Evolutionary conservation across 2,888 invertebrate species (phyloP).

Genomic region (Erpobdella octoculata): DNA sequence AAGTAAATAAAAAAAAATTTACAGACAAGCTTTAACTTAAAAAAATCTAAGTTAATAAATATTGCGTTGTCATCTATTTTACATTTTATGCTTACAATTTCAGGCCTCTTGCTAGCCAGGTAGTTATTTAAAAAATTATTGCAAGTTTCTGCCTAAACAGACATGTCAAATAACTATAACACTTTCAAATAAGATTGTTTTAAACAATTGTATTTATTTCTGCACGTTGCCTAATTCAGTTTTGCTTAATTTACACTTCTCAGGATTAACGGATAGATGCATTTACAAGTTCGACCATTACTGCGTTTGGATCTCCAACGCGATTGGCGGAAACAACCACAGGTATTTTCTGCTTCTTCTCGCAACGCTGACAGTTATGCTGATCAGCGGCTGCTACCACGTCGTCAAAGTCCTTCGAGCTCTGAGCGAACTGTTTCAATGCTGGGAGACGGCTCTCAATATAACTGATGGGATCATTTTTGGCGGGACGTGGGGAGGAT

Average conservation of each 20-base stretch:
- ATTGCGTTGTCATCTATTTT: too few species aligned
- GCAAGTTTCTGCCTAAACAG: too few species aligned
- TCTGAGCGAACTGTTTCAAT: slow-evolving; percentile 35
- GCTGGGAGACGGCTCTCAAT: neutral
- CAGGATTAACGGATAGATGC: slow-evolving; percentile 48
- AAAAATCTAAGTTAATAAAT: too few species aligned
- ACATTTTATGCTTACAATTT: too few species aligned
- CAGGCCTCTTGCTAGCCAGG: too few species aligned
- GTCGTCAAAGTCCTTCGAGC: slow-evolving; percentile 40
- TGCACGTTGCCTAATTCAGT: neutral
- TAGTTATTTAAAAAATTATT: too few species aligned
- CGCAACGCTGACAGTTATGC: slow-evolving; percentile 43
- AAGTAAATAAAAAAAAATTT: too few species aligned
- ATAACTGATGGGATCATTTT: neutral
- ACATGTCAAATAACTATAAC: too few species aligned
- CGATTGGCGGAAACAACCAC: slow-evolving; percentile 49
- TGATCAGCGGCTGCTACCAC: slow-evolving; percentile 44
- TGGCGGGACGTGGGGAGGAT: neutral
- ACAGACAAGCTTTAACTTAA: too few species aligned
- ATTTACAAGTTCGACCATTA: slow-evolving; percentile 50
- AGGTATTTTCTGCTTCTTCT: slow-evolving; percentile 47
- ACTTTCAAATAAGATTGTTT: too few species aligned
- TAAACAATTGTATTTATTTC: neutral
- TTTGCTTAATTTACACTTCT: neutral
- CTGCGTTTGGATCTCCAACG: slow-evolving; percentile 51